Conservation (phyloP, 1,140 invertebrate species). For the Polypedilum pembai region DNA sequence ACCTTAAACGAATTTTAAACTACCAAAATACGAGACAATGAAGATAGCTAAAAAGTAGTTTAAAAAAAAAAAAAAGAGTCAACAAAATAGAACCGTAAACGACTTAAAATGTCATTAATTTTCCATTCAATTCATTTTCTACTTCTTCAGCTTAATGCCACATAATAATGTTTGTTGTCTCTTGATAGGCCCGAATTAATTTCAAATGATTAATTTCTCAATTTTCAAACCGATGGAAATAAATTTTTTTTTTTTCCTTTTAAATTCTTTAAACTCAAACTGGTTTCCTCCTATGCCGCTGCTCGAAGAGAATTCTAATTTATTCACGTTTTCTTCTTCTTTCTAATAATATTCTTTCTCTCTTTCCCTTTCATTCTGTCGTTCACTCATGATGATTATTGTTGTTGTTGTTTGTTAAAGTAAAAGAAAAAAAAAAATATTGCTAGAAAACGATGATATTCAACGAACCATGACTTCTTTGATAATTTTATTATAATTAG, state of each 20-base stretch:
- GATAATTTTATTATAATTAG: too few relatives aligned
- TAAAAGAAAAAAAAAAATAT: too few relatives aligned
- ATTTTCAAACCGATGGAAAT: neutral
- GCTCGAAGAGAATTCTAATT: conserved; percentile 1
- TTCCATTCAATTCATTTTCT: conserved; percentile 1
- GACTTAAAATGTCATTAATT: conserved; percentile 19
- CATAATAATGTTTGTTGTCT: conserved; percentile 18
- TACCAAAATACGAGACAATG: neutral
- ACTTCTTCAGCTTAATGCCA: neutral
- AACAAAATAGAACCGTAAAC: conserved; percentile 15
- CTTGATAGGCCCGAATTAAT: conserved; percentile 8
- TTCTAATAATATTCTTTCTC: neutral
- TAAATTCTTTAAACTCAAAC: neutral
- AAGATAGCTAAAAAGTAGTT: neutral
- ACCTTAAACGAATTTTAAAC: conserved; percentile 15
- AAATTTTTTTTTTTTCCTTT: neutral
- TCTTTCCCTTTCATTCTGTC: neutral
- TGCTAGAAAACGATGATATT: too few relatives aligned
- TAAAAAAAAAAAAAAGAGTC: neutral
- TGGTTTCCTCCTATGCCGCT: neutral
- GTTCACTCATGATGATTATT: neutral
- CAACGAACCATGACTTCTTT: too few relatives aligned
- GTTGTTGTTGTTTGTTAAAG: neutral
- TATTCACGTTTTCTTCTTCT: neutral
- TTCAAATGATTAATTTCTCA: conserved; percentile 19